phyloP scores from a whole-genome alignment of 1,140 invertebrate species.

The Centruroides vittatus region DNA sequence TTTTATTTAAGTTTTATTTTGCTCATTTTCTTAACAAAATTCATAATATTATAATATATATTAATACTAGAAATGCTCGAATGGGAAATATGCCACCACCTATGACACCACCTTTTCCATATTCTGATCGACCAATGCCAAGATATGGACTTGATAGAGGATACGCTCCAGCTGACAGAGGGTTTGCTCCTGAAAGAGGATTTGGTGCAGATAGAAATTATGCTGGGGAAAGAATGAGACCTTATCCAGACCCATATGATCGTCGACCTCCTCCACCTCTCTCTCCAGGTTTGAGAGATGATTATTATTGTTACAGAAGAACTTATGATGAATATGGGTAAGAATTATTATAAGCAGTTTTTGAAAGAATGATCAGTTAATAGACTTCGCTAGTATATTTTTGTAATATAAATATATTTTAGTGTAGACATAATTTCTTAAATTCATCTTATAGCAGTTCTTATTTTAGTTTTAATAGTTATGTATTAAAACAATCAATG shows the following conservation, averaged over 20 bases:
- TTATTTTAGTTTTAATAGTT: no score
- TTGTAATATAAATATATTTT: no score
- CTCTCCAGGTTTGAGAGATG: slow-evolving; percentile 4
- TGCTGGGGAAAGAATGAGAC: slow-evolving; percentile 11
- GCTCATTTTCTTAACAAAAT: no score
- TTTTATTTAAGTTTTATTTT: no score
- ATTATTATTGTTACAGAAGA: slow-evolving; percentile 15
- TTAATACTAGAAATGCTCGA: neutral
- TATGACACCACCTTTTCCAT: slow-evolving; percentile 3
- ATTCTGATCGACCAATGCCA: slow-evolving; percentile 6
- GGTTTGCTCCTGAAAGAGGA: slow-evolving; percentile 7
- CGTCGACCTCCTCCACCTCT: slow-evolving; percentile 7
- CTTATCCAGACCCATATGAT: slow-evolving; percentile 18
- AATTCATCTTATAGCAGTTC: no score
- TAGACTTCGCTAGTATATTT: no score
- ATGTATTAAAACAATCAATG: no score
- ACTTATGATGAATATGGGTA: slow-evolving; percentile 14
- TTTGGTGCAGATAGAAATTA: neutral
- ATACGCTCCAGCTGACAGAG: slow-evolving; percentile 4
- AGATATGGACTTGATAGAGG: slow-evolving; percentile 9
- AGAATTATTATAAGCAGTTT: no score
- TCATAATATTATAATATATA: neutral
- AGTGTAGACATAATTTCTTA: no score
- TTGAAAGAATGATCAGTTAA: no score
- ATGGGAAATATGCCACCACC: slow-evolving; percentile 3